Evolutionary conservation across 2,797 vertebrate species (phyloP), one percentile per base, ranked within the genome.

Genomic region (Otolemur crassicaudatus): DNA sequence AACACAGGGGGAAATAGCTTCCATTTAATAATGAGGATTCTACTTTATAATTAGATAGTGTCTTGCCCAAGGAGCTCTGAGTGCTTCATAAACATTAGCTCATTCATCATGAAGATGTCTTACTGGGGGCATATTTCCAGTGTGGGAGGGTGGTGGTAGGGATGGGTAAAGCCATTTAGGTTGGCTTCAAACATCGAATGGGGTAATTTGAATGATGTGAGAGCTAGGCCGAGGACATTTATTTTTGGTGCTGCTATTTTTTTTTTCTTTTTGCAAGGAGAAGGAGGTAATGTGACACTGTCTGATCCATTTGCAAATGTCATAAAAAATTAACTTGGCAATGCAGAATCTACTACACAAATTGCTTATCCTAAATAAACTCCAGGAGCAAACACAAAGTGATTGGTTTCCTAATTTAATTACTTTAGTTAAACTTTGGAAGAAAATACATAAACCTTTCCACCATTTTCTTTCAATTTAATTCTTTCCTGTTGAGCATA

Each of bases 291-390:
- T 94, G 83, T 91, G 96, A 83, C 27, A 95, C 72, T 87, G 46
- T 95, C 76, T 92, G 87, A 93, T 88, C 87, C 93, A 94, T 94
- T 97, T 97, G 87, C 49, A 97, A 97, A 96, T 93, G 85, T 91
- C 87, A 97, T 90, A 83, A 94, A 97, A 95, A 94, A 85, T 84
- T 94, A 96, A 94, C 60, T 84, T 96, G 94, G 96, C 96, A 98
- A 84, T 94, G 89, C 90, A 97, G 96, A 98, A 97, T 98, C 94
- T 97, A 94, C 96, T 98, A 97, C 97, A 98, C 97, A 97, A 98
- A 98, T 96, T 94, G 93, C 97, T 98, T 98, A 95, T 97, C 69
- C 63, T 10, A 98, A 97, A 98, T 97, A 98, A 97, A 98, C 97
- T 98, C 49, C 70, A 96, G 95, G 70, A 97, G 97, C 97, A 98